Conservation (phyloP, 1,140 invertebrate genomes). For the Notospermus geniculatus region DNA sequence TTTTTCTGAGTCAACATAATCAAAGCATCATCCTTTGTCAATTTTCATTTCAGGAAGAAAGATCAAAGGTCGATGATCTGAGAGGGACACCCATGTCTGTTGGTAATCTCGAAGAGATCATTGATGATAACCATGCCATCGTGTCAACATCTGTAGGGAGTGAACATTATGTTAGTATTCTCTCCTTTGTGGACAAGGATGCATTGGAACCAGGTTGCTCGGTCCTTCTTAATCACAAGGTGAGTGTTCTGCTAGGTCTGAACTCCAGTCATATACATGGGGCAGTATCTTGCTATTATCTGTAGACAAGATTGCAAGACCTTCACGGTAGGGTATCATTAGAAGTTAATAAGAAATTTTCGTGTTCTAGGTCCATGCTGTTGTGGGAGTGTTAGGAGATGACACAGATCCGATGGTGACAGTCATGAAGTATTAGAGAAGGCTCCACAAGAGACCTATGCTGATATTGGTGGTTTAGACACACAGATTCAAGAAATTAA, state of each 20-base stretch:
- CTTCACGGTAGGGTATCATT: too few species aligned
- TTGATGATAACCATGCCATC: slow-evolving; percentile 99
- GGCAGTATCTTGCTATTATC: too few species aligned
- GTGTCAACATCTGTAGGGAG: slow-evolving; percentile 99
- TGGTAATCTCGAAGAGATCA: slow-evolving; percentile 98
- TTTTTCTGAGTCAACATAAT: too few species aligned
- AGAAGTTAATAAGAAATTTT: too few species aligned
- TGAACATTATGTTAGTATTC: slow-evolving; percentile 98
- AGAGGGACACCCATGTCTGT: slow-evolving; percentile 99
- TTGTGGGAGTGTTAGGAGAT: slow-evolving; percentile 96
- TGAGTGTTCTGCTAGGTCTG: too few species aligned
- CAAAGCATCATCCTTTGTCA: too few species aligned
- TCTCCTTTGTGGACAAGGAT: slow-evolving; percentile 99
- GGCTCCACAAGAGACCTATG: slow-evolving; percentile 99
- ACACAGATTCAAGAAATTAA: slow-evolving; percentile 99
- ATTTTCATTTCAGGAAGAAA: slow-evolving; percentile 69
- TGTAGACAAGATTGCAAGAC: too few species aligned
- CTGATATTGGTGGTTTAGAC: slow-evolving; percentile 99
- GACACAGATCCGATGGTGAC: slow-evolving; percentile 99
- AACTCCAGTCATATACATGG: too few species aligned
- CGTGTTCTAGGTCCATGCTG: slow-evolving; percentile 84
- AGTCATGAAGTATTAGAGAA: slow-evolving; percentile 99
- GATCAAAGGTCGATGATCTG: slow-evolving; percentile 93
- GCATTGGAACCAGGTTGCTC: slow-evolving; percentile 98
- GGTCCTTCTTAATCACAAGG: slow-evolving; percentile 98